These are phyloP conservation scores for Chironomus tepperi DNA, from an alignment of 1,140 invertebrate genomes.

Conservation along the genomic window DNA sequence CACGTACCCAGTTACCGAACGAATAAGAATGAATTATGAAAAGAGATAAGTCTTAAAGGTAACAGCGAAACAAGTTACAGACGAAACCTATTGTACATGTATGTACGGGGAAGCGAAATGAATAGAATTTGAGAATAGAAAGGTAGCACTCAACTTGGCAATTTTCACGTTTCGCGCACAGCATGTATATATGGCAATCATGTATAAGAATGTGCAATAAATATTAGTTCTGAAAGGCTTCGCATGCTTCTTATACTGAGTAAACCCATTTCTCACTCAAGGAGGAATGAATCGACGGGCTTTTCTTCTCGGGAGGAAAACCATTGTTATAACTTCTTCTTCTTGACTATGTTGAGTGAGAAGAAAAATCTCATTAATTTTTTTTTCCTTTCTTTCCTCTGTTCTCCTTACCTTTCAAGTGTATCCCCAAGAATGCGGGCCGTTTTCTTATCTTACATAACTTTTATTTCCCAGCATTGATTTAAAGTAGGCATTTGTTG, in stretches of 20 bases:
- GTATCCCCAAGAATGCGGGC: too few relatives aligned
- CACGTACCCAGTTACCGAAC: slow-evolving; percentile 13
- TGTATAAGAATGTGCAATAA: slow-evolving; percentile 10
- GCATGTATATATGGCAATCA: not conserved
- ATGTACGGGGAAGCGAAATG: too few relatives aligned
- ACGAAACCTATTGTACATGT: not conserved
- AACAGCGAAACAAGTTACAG: not conserved
- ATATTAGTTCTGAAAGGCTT: slow-evolving; percentile 2
- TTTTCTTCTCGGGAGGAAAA: not conserved
- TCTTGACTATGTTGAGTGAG: too few relatives aligned
- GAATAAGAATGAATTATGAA: slow-evolving; percentile 12
- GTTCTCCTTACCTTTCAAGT: too few relatives aligned
- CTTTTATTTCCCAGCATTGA: too few relatives aligned
- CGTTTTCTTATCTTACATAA: too few relatives aligned
- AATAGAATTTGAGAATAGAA: not conserved
- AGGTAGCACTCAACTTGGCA: not conserved
- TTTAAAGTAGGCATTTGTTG: too few relatives aligned
- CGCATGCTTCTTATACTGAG: not conserved
- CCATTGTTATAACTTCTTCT: too few relatives aligned
- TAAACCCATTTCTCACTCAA: not conserved
- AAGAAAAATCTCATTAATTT: slow-evolving; percentile 10
- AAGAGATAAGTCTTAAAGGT: not conserved
- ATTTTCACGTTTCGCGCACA: slow-evolving; percentile 11
- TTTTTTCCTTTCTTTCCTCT: not conserved
- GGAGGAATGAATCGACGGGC: not conserved